Percentiles rank a stretch among this genome's conserved stretches.
phyloP scores from a whole-genome alignment of 1,140 invertebrate genomes.

The Brachionus plicatilis region DNA sequence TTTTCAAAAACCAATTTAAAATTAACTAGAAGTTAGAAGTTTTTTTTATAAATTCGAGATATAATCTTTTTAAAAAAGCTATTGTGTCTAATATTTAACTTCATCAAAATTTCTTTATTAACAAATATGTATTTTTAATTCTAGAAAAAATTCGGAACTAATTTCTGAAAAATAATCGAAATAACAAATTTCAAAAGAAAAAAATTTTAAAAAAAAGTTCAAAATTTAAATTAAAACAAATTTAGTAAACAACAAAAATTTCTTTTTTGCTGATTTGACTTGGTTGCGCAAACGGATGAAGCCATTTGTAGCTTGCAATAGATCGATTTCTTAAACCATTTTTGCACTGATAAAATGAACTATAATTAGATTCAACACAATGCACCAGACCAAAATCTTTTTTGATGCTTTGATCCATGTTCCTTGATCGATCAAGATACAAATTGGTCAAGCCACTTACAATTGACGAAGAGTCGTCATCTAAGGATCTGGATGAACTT shows the following conservation, averaged over 20 bases:
- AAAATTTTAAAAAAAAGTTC: no score
- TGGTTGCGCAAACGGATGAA: background rate
- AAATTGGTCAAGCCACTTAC: slow-evolving; percentile 24
- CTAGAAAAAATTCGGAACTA: no score
- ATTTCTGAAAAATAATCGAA: no score
- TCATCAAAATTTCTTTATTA: no score
- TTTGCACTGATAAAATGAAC: background rate
- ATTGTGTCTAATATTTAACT: no score
- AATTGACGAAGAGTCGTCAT: slow-evolving; percentile 19
- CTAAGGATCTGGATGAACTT: background rate
- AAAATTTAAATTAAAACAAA: background rate
- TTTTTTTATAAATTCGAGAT: no score
- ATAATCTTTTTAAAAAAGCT: no score
- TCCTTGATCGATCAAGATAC: background rate
- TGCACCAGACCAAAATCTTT: background rate
- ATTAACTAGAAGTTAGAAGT: no score
- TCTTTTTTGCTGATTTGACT: background rate
- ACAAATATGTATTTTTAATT: no score
- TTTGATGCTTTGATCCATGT: background rate
- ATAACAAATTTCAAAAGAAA: no score
- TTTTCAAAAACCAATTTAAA: no score
- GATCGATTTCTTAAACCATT: background rate
- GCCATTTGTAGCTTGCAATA: background rate
- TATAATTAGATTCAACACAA: background rate
- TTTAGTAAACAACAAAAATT: slow-evolving; percentile 1